Percentiles rank a stretch among this genome's conserved stretches.
Evolutionary conservation across 2,113 vertebrate genomes (phyloP).

Genomic region (Platycercus adscitus): DNA sequence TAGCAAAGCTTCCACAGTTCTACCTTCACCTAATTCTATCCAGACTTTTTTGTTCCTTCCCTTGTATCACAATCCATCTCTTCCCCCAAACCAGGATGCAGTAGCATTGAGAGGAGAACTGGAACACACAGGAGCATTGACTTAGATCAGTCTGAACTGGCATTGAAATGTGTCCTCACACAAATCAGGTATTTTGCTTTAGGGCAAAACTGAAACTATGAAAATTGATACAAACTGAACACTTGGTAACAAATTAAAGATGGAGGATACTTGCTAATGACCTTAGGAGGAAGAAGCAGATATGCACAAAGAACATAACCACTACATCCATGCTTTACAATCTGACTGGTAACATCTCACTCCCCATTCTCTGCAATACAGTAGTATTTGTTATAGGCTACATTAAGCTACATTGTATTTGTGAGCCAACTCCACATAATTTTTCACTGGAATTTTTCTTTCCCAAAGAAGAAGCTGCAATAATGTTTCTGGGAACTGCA

Average conservation of each 20-base stretch:
- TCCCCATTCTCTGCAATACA: background rate
- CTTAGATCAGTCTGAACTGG: background rate
- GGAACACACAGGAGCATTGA: background rate
- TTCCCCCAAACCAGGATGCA: background rate
- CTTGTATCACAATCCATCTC: background rate
- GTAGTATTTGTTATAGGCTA: background rate
- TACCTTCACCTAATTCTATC: background rate
- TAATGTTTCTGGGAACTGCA: background rate
- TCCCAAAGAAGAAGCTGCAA: background rate
- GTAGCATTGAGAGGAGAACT: background rate
- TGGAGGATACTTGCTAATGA: background rate
- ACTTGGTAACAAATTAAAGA: background rate
- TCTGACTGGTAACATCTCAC: background rate
- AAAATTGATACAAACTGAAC: background rate
- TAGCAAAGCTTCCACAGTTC: background rate
- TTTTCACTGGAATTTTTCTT: background rate
- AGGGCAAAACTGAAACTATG: background rate
- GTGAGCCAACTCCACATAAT: background rate
- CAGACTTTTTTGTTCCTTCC: background rate
- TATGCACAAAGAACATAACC: background rate
- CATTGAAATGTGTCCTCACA: background rate
- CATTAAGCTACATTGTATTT: background rate
- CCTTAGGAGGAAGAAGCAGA: background rate
- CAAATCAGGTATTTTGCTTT: background rate
- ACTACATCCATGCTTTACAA: background rate